These are phyloP conservation scores for Myrmecophaga tridactyla DNA, from an alignment of 2,113 vertebrate species.

Conservation along the genomic window DNA sequence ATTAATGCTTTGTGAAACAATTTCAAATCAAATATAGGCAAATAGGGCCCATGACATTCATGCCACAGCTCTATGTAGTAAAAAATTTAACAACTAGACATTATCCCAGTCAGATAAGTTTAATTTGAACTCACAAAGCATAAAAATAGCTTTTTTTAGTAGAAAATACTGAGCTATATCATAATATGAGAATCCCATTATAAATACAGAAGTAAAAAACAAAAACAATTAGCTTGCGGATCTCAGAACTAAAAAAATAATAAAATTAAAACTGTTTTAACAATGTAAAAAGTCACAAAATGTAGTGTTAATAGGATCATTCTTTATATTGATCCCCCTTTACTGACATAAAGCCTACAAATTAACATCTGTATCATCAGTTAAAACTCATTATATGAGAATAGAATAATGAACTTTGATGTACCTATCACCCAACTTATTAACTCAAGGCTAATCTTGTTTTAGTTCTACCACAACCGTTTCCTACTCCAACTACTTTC, in stretches of 20 bases:
- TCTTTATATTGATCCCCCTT: neutral
- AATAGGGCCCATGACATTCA: neutral
- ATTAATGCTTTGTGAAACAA: neutral
- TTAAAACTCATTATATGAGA: neutral
- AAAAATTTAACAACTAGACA: neutral
- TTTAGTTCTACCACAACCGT: neutral
- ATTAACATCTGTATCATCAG: neutral
- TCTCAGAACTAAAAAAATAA: neutral
- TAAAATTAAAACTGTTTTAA: neutral
- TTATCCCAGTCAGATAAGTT: neutral
- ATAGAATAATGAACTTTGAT: neutral
- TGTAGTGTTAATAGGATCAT: neutral
- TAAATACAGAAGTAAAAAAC: neutral
- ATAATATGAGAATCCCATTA: neutral
- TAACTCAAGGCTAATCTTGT: neutral
- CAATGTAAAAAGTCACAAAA: neutral
- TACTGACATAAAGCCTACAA: neutral
- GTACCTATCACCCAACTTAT: neutral
- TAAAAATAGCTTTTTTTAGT: neutral
- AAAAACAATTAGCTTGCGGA: neutral
- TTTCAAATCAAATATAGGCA: neutral
- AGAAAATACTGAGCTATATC: neutral
- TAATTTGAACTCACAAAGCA: neutral
- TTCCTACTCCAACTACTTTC: neutral
- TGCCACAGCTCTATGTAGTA: neutral